Base-by-base conservation (phyloP, 2,113 vertebrate species). In the Morphnarchus princeps region DNA sequence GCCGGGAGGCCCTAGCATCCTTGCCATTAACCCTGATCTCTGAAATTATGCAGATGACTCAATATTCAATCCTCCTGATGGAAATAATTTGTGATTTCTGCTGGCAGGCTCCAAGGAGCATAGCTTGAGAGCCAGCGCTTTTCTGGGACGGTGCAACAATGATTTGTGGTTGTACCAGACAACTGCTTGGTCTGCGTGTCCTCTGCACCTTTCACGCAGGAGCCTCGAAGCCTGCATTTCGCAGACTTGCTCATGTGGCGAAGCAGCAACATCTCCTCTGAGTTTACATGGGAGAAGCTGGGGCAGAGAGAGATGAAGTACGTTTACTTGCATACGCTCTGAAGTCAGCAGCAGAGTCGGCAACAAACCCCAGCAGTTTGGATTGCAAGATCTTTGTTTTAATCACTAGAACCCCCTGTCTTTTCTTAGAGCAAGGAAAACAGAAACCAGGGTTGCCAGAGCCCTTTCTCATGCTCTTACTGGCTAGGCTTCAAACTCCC, bases 381-480 rank as follows among this genome's bases (percentile, higher is more conserved):
- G 61, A 25, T 32, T 85, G 42, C 18, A 25, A 11, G 34, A 18
- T 43, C 49, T 24, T 73, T 28, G 32, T 24, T 94, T 93, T 16
- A 15, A 70, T 58, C 73, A 81, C 34, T 72, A 91, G 63, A 93
- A 54, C 2, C n/a, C 16, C 5, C 11, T 81, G 91, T 61, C 49
- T 82, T 50, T 19, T 32, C 57, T 63, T 36, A 47, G 19, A 76
- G 73, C 1, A 2, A 88, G 38, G 62, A 71, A 70, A 89, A 63
- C 38, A 31, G 40, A 61, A 65, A 6, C 42, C 50, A 26, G 38
- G 34, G 36, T 25, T 92, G 49, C 57, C 0, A 1, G 50, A 76
- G 71, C 73, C 62, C 70, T 76, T 87, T 93, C 88, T 93, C 66
- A 11, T 67, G 73, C 32, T 90, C 47, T 79, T 54, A 4, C 84